A percentile compares a stretch with the other conserved stretches of the same genome.
phyloP scores from a whole-genome alignment of 2,888 invertebrate species.

The Cephus spinipes region DNA sequence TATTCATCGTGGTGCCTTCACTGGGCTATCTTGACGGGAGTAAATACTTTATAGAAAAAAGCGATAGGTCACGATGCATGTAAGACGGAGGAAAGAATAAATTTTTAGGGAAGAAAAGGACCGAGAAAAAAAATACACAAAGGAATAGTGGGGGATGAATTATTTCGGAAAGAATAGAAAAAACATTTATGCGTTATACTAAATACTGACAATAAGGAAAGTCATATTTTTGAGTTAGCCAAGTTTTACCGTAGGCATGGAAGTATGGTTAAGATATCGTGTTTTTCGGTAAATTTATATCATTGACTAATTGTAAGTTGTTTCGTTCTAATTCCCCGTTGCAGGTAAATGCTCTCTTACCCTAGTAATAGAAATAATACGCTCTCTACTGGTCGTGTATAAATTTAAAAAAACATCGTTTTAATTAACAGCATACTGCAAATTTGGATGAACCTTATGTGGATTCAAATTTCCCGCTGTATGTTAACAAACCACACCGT shows the following conservation, averaged over 20 bases:
- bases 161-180: too few relatives aligned
- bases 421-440: background rate
- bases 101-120: background rate
- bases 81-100: slow-evolving; percentile 4
- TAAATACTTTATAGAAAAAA: slow-evolving; percentile 5
- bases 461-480: background rate
- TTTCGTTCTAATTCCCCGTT: background rate
- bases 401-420: background rate
- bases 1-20: background rate
- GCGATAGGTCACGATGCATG: slow-evolving; percentile 12
- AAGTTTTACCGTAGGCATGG: background rate
- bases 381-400: background rate
- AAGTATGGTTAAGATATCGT: background rate
- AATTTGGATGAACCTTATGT: background rate
- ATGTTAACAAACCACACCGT: background rate
- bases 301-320: background rate
- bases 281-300: background rate
- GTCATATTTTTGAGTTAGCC: too few relatives aligned
- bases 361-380: background rate
- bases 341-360: background rate
- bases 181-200: too few relatives aligned
- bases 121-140: background rate
- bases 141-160: background rate
- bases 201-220: too few relatives aligned
- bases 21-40: background rate